Percentiles rank a stretch among this genome's conserved stretches.
phyloP scores from a whole-genome alignment of 2,113 vertebrate species.

The Neoarius graeffei region DNA sequence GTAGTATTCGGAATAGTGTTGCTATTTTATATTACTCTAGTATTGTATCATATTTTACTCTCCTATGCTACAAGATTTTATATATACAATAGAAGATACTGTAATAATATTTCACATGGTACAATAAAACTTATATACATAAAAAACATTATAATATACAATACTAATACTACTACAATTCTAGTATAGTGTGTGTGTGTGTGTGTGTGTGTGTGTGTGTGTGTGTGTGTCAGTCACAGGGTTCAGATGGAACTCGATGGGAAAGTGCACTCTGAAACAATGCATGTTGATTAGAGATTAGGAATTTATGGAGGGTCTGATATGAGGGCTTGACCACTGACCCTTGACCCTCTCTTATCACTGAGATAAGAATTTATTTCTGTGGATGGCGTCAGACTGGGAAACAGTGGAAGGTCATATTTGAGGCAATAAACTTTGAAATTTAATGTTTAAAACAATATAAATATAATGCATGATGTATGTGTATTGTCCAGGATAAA shows the following conservation, averaged over 20 bases:
- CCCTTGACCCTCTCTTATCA: slow-evolving; percentile 26
- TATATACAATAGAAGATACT: too few species aligned
- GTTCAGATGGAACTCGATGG: slow-evolving; percentile 35
- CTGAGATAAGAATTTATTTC: slow-evolving; percentile 18
- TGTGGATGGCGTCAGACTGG: background rate
- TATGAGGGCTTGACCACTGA: slow-evolving; percentile 12
- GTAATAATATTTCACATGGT: too few species aligned
- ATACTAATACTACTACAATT: background rate
- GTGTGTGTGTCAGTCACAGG: background rate
- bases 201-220: background rate
- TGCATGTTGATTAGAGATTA: slow-evolving; percentile 16
- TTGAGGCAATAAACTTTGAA: background rate
- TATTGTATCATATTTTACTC: too few species aligned
- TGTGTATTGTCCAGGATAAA: background rate
- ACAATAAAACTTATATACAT: too few species aligned
- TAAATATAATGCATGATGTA: background rate
- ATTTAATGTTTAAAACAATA: background rate
- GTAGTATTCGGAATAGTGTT: too few species aligned
- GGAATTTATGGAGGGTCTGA: slow-evolving; percentile 16
- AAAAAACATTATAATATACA: background rate
- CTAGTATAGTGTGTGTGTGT: background rate
- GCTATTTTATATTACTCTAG: too few species aligned
- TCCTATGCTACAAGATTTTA: too few species aligned
- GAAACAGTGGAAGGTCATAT: background rate
- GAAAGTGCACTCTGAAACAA: slow-evolving; percentile 35